These are phyloP conservation scores for Chiloscyllium punctatum DNA, from an alignment of 2,797 vertebrate genomes.

Conservation along the genomic window DNA sequence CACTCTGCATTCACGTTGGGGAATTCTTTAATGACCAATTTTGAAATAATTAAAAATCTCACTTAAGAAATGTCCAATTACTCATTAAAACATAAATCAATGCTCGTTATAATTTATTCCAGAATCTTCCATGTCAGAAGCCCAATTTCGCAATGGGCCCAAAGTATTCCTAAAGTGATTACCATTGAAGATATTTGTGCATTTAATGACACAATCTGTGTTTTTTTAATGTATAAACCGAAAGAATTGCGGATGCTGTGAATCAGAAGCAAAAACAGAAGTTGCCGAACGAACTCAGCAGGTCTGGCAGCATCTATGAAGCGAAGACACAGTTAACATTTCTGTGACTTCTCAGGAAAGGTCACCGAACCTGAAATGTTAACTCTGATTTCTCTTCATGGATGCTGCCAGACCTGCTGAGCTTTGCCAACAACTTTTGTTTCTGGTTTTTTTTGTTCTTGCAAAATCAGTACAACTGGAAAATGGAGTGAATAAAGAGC, in stretches of 20 bases:
- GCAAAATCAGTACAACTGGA: neutral
- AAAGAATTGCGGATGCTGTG: too few species aligned
- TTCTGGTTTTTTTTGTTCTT: neutral
- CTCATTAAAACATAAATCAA: slow-evolving; percentile 33
- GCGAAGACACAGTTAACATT: too few species aligned
- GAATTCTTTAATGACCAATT: slow-evolving; percentile 22
- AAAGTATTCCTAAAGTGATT: slow-evolving; percentile 5
- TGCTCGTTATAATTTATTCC: slow-evolving; percentile 21
- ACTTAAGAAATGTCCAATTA: slow-evolving; percentile 27
- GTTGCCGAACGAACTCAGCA: too few species aligned
- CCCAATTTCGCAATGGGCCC: neutral
- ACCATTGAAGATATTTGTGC: neutral
- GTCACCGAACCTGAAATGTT: too few species aligned
- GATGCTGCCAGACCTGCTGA: too few species aligned
- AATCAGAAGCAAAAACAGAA: too few species aligned
- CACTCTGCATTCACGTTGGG: neutral
- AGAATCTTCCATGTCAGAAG: neutral
- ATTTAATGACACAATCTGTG: neutral
- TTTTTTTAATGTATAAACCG: too few species aligned
- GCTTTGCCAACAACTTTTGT: too few species aligned
- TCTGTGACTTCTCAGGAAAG: too few species aligned
- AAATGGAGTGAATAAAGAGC: neutral
- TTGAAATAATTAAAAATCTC: slow-evolving; percentile 28
- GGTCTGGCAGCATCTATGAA: too few species aligned
- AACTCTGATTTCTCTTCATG: too few species aligned